These are phyloP conservation scores for Protobothrops flavoviridis DNA, from an alignment of 2,113 vertebrate species.

Conservation along the genomic window DNA sequence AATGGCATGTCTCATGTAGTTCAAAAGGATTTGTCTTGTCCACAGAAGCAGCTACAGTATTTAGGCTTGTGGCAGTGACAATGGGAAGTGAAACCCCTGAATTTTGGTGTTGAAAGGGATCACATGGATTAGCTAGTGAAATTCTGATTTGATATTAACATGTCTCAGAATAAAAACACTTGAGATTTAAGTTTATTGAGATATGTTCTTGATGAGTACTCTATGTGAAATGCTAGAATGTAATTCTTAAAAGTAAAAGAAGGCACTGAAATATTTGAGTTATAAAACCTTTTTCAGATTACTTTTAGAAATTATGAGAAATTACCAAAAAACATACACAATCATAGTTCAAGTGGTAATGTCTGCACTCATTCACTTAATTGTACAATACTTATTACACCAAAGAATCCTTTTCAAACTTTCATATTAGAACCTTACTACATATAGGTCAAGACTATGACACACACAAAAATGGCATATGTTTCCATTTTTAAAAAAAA, in stretches of 20 bases:
- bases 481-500: not conserved
- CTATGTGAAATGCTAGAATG: not conserved
- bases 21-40: not conserved
- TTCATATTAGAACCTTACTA: not conserved
- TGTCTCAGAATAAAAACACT: not conserved
- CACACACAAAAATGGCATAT: not conserved
- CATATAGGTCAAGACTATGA: not conserved
- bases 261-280: not conserved
- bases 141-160: not conserved
- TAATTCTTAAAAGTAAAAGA: not conserved
- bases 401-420: not conserved
- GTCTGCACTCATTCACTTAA: not conserved
- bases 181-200: not conserved
- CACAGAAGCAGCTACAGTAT: not conserved
- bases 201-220: not conserved
- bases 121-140: not conserved
- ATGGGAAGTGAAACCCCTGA: not conserved
- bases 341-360: not conserved
- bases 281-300: not conserved
- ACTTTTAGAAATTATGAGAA: not conserved
- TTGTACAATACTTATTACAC: not conserved
- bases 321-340: not conserved
- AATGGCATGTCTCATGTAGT: not conserved
- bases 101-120: not conserved
- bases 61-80: not conserved